A percentile compares a stretch with the other conserved stretches of the same genome.
Conservation (phyloP, 2,113 vertebrate genomes). For the Accipiter virgatus region DNA sequence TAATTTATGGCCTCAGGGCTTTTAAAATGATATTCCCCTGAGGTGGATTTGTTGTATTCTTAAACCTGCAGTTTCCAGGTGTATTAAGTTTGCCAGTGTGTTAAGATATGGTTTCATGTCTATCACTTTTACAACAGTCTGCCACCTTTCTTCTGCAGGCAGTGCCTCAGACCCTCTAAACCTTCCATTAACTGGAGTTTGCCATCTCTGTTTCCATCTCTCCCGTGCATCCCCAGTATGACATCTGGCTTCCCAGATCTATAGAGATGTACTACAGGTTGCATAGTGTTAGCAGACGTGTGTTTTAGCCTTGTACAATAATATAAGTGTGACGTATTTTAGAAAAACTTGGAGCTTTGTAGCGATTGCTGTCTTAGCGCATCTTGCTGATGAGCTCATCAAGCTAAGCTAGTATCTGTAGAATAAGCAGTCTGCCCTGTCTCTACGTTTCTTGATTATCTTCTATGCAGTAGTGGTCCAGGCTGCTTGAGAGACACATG, state of each 20-base stretch:
- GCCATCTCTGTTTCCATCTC: neutral
- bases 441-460: neutral
- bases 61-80: neutral
- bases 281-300: fast-evolving
- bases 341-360: neutral
- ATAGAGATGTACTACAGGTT: fast-evolving
- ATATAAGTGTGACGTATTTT: neutral
- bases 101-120: neutral
- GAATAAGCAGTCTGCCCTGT: neutral
- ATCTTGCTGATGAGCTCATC: neutral
- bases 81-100: neutral
- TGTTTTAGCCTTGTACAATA: neutral
- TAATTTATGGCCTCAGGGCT: neutral
- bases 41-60: neutral
- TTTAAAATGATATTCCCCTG: neutral
- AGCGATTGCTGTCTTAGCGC: too few relatives aligned
- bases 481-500: neutral
- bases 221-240: neutral
- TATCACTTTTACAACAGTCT: neutral
- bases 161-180: neutral
- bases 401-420: neutral
- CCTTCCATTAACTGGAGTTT: neutral
- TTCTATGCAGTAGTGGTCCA: neutral
- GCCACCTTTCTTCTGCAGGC: neutral
- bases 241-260: neutral